Percentiles rank a stretch among this genome's conserved stretches.
Evolutionary conservation across 2,888 invertebrate species (phyloP).

Genomic region (Rhimphoctona megacephalus): DNA sequence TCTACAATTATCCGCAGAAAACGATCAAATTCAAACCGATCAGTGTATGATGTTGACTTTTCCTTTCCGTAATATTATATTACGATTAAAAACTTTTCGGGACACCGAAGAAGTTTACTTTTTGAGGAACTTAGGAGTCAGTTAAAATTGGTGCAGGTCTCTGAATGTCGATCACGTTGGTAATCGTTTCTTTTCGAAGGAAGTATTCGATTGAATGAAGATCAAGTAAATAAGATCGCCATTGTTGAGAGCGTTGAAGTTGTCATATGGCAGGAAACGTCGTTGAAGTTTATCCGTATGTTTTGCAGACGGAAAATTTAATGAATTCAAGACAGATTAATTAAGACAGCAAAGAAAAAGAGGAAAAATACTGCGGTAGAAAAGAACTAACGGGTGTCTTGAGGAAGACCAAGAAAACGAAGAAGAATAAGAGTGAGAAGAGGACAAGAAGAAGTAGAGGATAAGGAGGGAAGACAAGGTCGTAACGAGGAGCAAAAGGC

Average conservation of each 20-base stretch:
- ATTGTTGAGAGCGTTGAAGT: not conserved
- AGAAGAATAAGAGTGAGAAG: not conserved
- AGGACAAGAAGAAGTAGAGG: not conserved
- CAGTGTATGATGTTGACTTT: not conserved
- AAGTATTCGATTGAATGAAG: too few relatives aligned
- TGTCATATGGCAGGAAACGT: not conserved
- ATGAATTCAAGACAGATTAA: not conserved
- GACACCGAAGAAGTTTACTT: not conserved
- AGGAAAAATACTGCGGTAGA: not conserved
- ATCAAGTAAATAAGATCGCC: not conserved
- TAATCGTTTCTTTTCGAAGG: too few relatives aligned
- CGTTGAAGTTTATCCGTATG: not conserved
- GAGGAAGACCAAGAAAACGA: not conserved
- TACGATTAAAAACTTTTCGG: not conserved
- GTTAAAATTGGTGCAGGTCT: not conserved
- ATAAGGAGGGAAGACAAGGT: slow-evolving; percentile 7
- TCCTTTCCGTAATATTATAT: not conserved
- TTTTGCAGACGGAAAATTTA: not conserved
- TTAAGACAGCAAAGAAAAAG: not conserved
- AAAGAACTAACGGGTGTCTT: not conserved
- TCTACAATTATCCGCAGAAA: not conserved
- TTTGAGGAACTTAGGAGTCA: not conserved
- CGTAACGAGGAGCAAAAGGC: slow-evolving; percentile 27
- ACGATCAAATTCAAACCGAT: not conserved
- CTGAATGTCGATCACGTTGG: too few relatives aligned